phyloP scores from a whole-genome alignment of 2,113 vertebrate genomes.

The Antennarius striatus region DNA sequence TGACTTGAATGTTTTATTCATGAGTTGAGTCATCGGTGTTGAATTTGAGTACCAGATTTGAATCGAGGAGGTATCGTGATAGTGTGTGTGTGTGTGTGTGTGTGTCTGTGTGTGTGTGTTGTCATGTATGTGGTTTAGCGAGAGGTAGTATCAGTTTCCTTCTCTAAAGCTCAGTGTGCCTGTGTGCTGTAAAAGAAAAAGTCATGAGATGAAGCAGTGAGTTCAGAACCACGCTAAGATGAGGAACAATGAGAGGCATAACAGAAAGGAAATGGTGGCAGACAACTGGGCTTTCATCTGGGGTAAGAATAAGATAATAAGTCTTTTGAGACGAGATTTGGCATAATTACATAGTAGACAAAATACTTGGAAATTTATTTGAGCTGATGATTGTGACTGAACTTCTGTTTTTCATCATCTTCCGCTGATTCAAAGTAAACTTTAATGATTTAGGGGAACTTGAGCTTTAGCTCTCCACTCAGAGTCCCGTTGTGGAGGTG shows the following conservation, averaged over 20 bases:
- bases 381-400: background rate
- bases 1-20: constrained; percentile 16
- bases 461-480: too few relatives aligned
- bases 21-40: constrained; percentile 39
- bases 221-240: constrained; percentile 19
- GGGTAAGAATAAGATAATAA: constrained; percentile 67
- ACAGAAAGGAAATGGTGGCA: constrained; percentile 58
- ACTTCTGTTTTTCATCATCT: too few relatives aligned
- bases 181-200: constrained; percentile 13
- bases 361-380: background rate
- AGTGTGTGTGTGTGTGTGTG: constrained; percentile 11
- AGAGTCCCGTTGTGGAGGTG: too few relatives aligned
- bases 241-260: constrained; percentile 52
- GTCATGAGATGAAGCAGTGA: constrained; percentile 31
- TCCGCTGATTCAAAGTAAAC: too few relatives aligned
- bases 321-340: background rate
- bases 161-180: constrained; percentile 19
- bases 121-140: constrained; percentile 3
- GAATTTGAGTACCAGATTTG: constrained; percentile 46
- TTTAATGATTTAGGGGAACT: too few relatives aligned
- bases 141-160: constrained; percentile 60
- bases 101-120: background rate
- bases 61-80: constrained; percentile 38
- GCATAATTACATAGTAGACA: background rate
- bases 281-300: constrained; percentile 70